A percentile compares a stretch with the other conserved stretches of the same genome.
phyloP scores from a whole-genome alignment of 2,113 vertebrate genomes.

The Calidris pugnax region DNA sequence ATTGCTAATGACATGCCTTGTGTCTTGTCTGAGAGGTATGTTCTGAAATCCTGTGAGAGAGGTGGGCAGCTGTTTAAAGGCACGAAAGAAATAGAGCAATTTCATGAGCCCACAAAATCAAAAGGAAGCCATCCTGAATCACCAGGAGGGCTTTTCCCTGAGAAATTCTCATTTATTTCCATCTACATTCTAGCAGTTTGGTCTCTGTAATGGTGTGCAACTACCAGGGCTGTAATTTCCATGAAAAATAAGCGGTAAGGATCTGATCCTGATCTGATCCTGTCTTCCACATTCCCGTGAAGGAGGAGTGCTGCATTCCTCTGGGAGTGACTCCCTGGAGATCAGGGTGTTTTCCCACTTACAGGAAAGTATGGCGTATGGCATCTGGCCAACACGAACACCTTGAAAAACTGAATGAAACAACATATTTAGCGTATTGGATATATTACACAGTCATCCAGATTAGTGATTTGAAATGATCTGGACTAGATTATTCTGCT shows the following conservation, averaged over 20 bases:
- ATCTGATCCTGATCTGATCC: not conserved
- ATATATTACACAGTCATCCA: constrained; percentile 1
- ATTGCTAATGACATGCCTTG: not conserved
- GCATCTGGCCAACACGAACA: not conserved
- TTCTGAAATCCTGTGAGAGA: not conserved
- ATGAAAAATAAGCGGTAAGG: not conserved
- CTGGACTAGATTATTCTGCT: constrained; percentile 53
- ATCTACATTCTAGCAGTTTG: not conserved
- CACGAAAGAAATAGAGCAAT: not conserved
- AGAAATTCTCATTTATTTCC: not conserved
- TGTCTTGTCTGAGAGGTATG: not conserved
- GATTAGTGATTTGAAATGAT: constrained; percentile 35
- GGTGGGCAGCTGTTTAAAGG: not conserved
- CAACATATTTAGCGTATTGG: constrained; percentile 18
- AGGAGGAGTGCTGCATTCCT: not conserved
- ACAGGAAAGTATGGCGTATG: not conserved
- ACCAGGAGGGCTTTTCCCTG: not conserved
- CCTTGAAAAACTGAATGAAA: not conserved
- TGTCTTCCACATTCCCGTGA: not conserved
- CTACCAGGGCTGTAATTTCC: not conserved
- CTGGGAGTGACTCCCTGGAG: not conserved
- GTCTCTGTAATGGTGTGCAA: not conserved
- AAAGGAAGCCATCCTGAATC: not conserved
- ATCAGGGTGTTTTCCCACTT: not conserved
- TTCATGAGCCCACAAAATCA: not conserved